Evolutionary conservation across 2,113 vertebrate species (phyloP).

Genomic region (Gadus chalcogrammus): DNA sequence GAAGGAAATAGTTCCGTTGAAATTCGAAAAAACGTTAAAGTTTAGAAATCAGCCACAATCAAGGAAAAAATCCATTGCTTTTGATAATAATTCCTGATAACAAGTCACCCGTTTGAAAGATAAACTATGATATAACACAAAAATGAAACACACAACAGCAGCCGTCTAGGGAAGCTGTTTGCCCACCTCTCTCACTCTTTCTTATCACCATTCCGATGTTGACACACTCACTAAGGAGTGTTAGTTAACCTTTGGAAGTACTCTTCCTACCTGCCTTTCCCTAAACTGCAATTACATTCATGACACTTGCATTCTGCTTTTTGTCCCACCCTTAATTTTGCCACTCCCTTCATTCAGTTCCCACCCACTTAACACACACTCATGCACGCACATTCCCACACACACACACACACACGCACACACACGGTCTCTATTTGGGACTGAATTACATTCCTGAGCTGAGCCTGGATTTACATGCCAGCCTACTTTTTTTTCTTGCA

Average conservation of each 20-base stretch:
- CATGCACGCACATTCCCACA: not conserved
- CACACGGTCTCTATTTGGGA: not conserved
- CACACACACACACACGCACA: not conserved
- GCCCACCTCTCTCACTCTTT: not conserved
- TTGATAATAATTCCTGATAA: slow-evolving; percentile 9
- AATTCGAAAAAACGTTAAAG: not conserved
- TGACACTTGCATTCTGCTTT: not conserved
- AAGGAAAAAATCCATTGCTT: slow-evolving; percentile 53
- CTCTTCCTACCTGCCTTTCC: not conserved
- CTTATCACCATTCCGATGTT: not conserved
- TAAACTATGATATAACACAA: not conserved
- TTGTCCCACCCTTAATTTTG: not conserved
- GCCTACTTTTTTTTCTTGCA: no score
- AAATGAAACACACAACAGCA: not conserved
- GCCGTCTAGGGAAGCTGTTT: not conserved
- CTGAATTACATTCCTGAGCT: no score
- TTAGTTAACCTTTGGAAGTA: not conserved
- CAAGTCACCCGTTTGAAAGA: slow-evolving; percentile 6
- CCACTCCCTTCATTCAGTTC: not conserved
- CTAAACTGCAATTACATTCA: not conserved
- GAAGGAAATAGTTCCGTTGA: slow-evolving; percentile 1
- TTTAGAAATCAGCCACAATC: slow-evolving; percentile 49
- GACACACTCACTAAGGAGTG: not conserved
- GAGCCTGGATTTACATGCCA: no score
- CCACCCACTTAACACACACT: not conserved